A percentile compares a stretch with the other conserved stretches of the same genome.
Conservation (phyloP, 2,113 vertebrate genomes). For the Baryphthengus martii region DNA sequence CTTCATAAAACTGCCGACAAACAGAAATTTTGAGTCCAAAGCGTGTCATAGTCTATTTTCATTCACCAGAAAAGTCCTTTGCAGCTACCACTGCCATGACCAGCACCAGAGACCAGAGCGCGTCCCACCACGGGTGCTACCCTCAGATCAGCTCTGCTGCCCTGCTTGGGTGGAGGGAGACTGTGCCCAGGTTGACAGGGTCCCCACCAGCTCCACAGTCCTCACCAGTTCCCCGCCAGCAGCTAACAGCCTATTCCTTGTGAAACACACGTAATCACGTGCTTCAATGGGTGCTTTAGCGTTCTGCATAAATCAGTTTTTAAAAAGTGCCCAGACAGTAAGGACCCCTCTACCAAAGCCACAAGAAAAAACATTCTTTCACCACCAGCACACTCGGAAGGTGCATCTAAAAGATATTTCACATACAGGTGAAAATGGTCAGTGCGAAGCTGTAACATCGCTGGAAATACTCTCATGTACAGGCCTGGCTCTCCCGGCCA, state of each 20-base stretch:
- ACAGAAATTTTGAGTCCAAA: neutral
- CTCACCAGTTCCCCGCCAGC: neutral
- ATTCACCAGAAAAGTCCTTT: neutral
- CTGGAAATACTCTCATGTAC: neutral
- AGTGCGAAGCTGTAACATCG: neutral
- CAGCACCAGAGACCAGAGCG: fast-evolving
- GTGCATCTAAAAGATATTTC: neutral
- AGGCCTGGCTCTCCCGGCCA: constrained; percentile 20
- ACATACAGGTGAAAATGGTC: neutral
- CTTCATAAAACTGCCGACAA: neutral
- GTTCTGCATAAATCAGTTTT: neutral
- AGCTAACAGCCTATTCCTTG: neutral
- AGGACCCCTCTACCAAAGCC: neutral
- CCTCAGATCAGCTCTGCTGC: neutral
- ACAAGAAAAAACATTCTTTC: neutral
- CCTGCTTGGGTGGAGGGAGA: neutral
- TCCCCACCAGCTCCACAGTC: neutral
- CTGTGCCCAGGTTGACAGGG: neutral
- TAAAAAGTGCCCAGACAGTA: neutral
- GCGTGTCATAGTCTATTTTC: neutral
- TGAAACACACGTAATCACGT: neutral
- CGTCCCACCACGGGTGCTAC: fast-evolving
- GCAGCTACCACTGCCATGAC: neutral
- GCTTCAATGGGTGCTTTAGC: fast-evolving
- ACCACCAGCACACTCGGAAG: neutral